These are phyloP conservation scores for Spinibarbus caldwelli DNA, from an alignment of 2,797 vertebrate species.

Conservation along the genomic window DNA sequence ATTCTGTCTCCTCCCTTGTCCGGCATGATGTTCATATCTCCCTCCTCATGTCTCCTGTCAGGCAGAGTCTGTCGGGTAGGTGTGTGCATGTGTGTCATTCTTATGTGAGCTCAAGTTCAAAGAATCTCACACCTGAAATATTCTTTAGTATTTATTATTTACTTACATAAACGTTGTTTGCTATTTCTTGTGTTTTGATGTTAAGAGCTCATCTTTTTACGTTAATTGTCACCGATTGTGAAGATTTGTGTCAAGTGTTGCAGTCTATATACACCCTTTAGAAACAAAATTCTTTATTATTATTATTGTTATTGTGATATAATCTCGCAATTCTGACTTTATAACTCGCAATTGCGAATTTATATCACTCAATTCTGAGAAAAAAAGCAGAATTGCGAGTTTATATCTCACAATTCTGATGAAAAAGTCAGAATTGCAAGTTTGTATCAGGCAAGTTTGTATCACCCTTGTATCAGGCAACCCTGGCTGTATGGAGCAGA, in stretches of 20 bases:
- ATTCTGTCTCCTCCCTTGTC: conserved; percentile 5
- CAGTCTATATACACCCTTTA: no score
- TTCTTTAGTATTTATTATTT: not conserved
- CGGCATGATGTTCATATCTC: conserved; percentile 25
- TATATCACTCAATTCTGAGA: no score
- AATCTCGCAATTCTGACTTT: no score
- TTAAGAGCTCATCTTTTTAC: not conserved
- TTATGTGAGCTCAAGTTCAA: not conserved
- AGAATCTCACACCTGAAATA: not conserved
- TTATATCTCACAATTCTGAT: no score
- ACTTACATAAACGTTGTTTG: not conserved
- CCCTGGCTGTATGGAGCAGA: no score
- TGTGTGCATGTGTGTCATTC: not conserved
- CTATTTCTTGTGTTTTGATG: not conserved
- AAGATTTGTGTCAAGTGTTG: not conserved
- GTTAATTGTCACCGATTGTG: not conserved
- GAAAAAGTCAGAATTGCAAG: no score
- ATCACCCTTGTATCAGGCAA: no score
- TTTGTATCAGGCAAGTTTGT: no score
- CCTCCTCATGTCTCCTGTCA: conserved; percentile 16
- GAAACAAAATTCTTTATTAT: no score
- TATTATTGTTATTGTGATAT: no score
- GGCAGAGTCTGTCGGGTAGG: not conserved
- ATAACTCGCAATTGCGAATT: no score
- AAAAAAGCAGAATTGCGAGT: no score